Evolutionary conservation across 2,888 invertebrate species (phyloP).

Genomic region (Orgyia antiqua): DNA sequence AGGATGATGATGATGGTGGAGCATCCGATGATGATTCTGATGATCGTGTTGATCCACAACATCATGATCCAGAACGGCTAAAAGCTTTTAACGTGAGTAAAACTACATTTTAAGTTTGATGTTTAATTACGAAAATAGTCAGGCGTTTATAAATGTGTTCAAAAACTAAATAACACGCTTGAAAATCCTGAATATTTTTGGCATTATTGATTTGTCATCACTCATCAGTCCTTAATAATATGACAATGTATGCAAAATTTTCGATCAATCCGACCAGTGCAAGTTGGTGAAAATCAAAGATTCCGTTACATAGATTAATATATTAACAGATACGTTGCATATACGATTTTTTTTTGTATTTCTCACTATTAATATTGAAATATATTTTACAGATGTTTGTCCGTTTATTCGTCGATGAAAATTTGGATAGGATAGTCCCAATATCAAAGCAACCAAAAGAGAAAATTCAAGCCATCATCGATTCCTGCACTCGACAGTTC

Average conservation of each 20-base stretch:
- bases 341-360: too few species aligned
- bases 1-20: conserved; percentile 83
- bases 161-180: too few species aligned
- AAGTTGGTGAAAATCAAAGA: too few species aligned
- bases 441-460: conserved; percentile 99
- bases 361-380: too few species aligned
- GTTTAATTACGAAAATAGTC: not conserved
- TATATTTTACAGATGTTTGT: conserved; percentile 94
- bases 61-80: conserved; percentile 94
- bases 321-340: too few species aligned
- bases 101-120: not conserved
- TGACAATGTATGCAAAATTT: too few species aligned
- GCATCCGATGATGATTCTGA: conserved; percentile 92
- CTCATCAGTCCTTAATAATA: too few species aligned
- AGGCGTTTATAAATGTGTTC: too few species aligned
- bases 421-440: conserved; percentile 96
- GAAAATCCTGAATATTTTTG: too few species aligned
- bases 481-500: conserved; percentile 97
- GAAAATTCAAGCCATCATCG: conserved; percentile 98
- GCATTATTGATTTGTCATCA: too few species aligned
- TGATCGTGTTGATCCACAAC: conserved; percentile 92
- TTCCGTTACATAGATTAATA: too few species aligned
- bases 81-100: conserved; percentile 97
- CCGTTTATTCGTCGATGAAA: conserved; percentile 96
- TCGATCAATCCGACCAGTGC: too few species aligned